Evolutionary conservation across 2,797 vertebrate genomes (phyloP), one percentile per base, ranked within the genome.

Genomic region (Hemitrygon akajei): DNA sequence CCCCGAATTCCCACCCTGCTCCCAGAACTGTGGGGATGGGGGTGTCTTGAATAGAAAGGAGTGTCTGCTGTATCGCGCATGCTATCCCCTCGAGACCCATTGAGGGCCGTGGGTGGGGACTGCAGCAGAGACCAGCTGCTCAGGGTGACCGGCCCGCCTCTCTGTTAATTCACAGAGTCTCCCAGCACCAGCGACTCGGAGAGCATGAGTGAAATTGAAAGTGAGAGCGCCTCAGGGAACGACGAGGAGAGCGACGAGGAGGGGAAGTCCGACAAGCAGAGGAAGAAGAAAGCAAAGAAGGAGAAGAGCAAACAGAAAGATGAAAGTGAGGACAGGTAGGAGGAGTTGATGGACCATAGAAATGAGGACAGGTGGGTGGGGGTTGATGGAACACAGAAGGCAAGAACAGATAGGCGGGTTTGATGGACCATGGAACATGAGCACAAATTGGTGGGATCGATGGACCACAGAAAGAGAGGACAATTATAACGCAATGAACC

Each of bases 121-220:
- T 20, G 16, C 5, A 2, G 20, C 81, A 16, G 81, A 58, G 81
- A 9, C 81, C 22, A 58, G 25, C 37, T 86, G 81, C 34, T 86
- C 16, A 27, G 56, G 16, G 81, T 12, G 30, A 40, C 30, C 12
- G 63, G 63, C 63, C 63, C 3, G 60, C 63, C 14, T 66, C 22
- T 73, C 71, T 34, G n/a, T 79, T 25, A 34, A 91, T 63, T 60
- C 20, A n/a, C 96, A 99, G 98, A 98, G 93, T 98, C 98, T 0
- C 98, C 97, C 94, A 98, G 98, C 0, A 96, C 96, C 94, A 99
- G 98, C 0, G 96, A 96, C 47, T 97, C 97, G 0, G 98, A 97
- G 63, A 98, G 97, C 0, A 87, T 95, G 80, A 97, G 97, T 73
- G 94, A 95, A 95, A 96, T 96, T 0, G 98, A 97, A 22, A 96